Evolutionary conservation across 2,113 vertebrate genomes (phyloP).

Genomic region (Cephalophus harveyi): DNA sequence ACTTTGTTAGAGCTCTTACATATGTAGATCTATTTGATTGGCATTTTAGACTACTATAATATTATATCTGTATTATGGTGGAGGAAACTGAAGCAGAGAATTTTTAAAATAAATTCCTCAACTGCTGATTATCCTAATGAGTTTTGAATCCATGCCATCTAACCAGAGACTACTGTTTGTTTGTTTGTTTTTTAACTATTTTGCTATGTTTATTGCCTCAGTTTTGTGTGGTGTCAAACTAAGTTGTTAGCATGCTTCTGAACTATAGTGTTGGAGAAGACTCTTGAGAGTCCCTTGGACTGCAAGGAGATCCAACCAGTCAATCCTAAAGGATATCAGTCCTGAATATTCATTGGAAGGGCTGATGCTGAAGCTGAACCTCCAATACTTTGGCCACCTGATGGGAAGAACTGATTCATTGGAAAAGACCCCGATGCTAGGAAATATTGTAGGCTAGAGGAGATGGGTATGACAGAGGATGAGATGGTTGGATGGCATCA

Average conservation of each 20-base stretch:
- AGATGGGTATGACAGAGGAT: too few species aligned
- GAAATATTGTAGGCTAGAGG: too few species aligned
- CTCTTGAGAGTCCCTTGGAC: too few species aligned
- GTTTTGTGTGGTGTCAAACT: background rate
- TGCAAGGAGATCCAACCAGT: too few species aligned
- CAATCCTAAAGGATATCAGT: too few species aligned
- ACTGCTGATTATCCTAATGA: background rate
- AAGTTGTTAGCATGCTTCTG: background rate
- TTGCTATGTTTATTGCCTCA: background rate
- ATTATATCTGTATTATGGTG: background rate
- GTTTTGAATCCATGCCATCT: background rate
- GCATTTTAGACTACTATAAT: background rate
- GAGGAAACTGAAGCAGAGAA: background rate
- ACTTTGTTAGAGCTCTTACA: background rate
- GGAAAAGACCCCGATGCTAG: too few species aligned
- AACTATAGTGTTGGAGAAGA: too few species aligned
- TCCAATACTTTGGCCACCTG: too few species aligned
- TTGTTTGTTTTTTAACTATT: background rate
- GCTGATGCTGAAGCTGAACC: too few species aligned
- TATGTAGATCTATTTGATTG: background rate
- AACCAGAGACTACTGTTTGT: background rate
- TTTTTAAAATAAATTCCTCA: background rate
- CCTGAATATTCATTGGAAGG: too few species aligned
- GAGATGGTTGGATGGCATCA: too few species aligned
- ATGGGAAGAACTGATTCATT: too few species aligned